phyloP scores from a whole-genome alignment of 2,888 invertebrate species.

The Eupithecia insigniata region DNA sequence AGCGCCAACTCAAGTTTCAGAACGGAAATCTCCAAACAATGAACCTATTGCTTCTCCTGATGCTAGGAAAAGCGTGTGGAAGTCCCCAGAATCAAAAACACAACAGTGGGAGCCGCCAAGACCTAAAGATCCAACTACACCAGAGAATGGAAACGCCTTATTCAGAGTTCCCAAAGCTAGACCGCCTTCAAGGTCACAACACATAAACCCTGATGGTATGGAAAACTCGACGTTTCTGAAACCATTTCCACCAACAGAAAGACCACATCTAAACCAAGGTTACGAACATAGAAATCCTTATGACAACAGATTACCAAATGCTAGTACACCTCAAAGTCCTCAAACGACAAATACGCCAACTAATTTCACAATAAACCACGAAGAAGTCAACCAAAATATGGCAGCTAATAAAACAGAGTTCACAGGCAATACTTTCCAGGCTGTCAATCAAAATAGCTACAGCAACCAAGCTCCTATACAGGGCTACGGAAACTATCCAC shows the following conservation, averaged over 20 bases:
- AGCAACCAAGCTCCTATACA: constrained; percentile 74
- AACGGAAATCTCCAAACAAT: constrained; percentile 73
- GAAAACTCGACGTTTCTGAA: constrained; percentile 85
- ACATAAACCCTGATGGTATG: constrained; percentile 75
- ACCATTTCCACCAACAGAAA: constrained; percentile 85
- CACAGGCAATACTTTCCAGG: constrained; percentile 72
- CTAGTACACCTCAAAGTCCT: constrained; percentile 58
- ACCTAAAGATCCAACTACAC: constrained; percentile 66
- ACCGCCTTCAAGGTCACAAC: constrained; percentile 85
- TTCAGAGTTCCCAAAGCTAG: constrained; percentile 87
- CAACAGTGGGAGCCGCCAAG: constrained; percentile 71
- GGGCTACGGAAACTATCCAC: constrained; percentile 79
- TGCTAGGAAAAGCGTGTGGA: constrained; percentile 74
- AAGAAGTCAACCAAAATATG: constrained; percentile 67
- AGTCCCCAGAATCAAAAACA: constrained; percentile 75
- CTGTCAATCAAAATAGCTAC: constrained; percentile 71
- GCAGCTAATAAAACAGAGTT: constrained; percentile 70
- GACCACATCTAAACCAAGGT: constrained; percentile 70
- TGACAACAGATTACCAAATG: constrained; percentile 63
- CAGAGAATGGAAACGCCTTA: constrained; percentile 80
- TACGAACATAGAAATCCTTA: constrained; percentile 78
- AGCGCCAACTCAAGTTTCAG: constrained; percentile 67
- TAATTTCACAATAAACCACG: constrained; percentile 77
- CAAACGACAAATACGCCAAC: constrained; percentile 65
- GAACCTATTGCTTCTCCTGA: constrained; percentile 63